These are phyloP conservation scores for Seriola dumerili DNA, from an alignment of 2,113 vertebrate genomes.

Conservation along the genomic window DNA sequence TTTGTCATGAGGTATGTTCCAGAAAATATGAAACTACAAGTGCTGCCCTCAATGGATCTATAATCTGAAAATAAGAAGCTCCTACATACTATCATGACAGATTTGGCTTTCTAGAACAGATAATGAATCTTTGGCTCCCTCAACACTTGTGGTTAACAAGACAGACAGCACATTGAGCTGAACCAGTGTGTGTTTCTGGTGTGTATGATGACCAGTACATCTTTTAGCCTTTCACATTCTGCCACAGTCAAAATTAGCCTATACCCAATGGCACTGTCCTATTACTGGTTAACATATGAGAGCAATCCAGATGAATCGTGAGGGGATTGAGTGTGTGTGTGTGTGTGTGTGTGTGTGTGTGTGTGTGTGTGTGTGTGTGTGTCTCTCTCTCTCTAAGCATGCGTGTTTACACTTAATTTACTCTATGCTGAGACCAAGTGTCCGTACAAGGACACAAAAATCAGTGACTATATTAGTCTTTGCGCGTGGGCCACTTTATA, in stretches of 20 bases:
- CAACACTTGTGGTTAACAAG: background rate
- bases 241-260: conserved; percentile 11
- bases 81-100: background rate
- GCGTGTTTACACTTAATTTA: conserved; percentile 25
- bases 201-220: background rate
- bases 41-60: background rate
- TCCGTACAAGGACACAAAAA: conserved; percentile 25
- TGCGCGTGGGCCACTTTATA: background rate
- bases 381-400: background rate
- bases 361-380: background rate
- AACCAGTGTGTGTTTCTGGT: background rate
- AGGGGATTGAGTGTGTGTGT: background rate
- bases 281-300: conserved; percentile 37
- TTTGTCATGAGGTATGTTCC: background rate
- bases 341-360: conserved; percentile 1
- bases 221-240: background rate
- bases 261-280: conserved; percentile 35
- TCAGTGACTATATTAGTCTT: conserved; percentile 1
- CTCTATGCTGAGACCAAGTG: conserved; percentile 2
- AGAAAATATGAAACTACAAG: background rate
- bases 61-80: background rate
- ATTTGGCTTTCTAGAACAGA: background rate
- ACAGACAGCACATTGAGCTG: background rate
- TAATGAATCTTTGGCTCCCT: background rate
- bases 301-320: background rate